Conservation (phyloP, 2,888 invertebrate species). For the Leptinotarsa haldemani region DNA sequence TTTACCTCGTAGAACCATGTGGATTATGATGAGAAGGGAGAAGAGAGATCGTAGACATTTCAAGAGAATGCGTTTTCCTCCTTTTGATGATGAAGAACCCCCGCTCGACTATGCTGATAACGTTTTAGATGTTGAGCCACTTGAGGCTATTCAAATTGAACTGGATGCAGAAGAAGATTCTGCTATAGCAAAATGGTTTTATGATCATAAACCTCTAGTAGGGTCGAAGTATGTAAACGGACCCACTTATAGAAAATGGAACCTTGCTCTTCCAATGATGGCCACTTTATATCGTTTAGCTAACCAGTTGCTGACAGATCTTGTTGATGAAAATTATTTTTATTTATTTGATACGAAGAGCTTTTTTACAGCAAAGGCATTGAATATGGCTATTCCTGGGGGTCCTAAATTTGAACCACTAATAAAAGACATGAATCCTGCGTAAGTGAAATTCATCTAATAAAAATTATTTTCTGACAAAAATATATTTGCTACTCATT, state of each 20-base stretch:
- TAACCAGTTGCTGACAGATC: slow-evolving; percentile 96
- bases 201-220: slow-evolving; percentile 95
- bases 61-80: slow-evolving; percentile 99
- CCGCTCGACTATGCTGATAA: slow-evolving; percentile 99
- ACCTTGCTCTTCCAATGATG: slow-evolving; percentile 95
- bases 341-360: slow-evolving; percentile 99
- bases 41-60: slow-evolving; percentile 98
- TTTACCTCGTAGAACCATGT: slow-evolving; percentile 87
- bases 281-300: slow-evolving; percentile 97
- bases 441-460: slow-evolving; percentile 68
- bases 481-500: background rate
- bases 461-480: background rate
- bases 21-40: slow-evolving; percentile 99
- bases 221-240: slow-evolving; percentile 95
- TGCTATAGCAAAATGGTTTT: slow-evolving; percentile 96
- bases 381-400: slow-evolving; percentile 99
- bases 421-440: slow-evolving; percentile 96
- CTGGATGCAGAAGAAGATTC: slow-evolving; percentile 94
- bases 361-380: slow-evolving; percentile 99
- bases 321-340: slow-evolving; percentile 98
- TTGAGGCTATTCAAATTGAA: slow-evolving; percentile 99
- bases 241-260: slow-evolving; percentile 96
- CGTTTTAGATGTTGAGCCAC: slow-evolving; percentile 97
- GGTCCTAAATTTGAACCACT: slow-evolving; percentile 99
- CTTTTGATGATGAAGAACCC: slow-evolving; percentile 99